Base-by-base conservation (phyloP, 2,113 vertebrate genomes). In the Cygnus buccinator region DNA sequence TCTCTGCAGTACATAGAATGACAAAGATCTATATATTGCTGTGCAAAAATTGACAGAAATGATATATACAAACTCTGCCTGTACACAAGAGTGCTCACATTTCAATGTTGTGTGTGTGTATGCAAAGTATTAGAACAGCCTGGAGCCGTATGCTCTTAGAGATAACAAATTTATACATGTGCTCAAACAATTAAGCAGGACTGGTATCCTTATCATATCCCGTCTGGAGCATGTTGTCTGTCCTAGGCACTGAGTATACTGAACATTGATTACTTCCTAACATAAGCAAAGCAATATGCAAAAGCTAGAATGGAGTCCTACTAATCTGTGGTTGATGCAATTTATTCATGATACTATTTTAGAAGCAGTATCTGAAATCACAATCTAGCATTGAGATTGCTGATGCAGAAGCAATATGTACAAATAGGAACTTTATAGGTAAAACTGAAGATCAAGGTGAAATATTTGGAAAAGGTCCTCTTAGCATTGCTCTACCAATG, bases 41-140 rank as follows among this genome's bases (percentile, higher is more conserved):
- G 4, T 83, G 29, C 14, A 70, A 84, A 78, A 50, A 33, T 8
- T 44, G 3, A 26, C 28, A 4, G 9, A 44, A 35, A 3, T 18
- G 6, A 11, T 59, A 28, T n/a, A 11, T 9, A 21, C 16, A 50
- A 63, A 59, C 12, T 48, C 37, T 46, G 18, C 15, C 31, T 39
- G 4, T 54, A 55, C 2, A 41, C 6, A n/a, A n/a, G 14, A 77
- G 3, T 2, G 0, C 10, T 61, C 41, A 25, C 4, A 3, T 33
- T 67, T 28, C 46, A 84, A 52, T 39, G 39, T 41, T 11, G 43
- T 28, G 25, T 37, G 14, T 78, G 18, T 20, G 3, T 8, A 5
- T 39, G 28, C 17, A 6, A 61, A 61, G 17, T 26, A 5, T 59
- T 71, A 25, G 6, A 19, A 50, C 23, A 58, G 29, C 39, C 11